Evolutionary conservation across 2,113 vertebrate species (phyloP).

Genomic region (Scopus umbretta): DNA sequence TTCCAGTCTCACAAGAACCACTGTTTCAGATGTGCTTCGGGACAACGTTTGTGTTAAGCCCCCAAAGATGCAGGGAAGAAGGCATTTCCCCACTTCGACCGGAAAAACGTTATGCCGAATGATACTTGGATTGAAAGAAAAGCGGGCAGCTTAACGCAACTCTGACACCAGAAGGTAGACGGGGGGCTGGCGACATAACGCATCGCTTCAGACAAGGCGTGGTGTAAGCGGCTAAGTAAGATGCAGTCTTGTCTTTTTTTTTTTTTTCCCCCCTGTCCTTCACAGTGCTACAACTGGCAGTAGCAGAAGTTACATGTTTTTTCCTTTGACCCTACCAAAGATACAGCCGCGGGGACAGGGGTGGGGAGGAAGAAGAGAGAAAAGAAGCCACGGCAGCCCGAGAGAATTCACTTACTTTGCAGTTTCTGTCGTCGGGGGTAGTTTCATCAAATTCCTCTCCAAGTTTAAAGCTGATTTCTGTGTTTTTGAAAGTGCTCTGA

Average conservation of each 20-base stretch:
- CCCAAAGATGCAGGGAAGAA: neutral
- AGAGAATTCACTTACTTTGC: conserved; percentile 82
- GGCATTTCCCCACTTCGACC: neutral
- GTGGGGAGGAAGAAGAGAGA: too few relatives aligned
- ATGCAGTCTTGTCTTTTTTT: neutral
- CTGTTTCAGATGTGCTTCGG: neutral
- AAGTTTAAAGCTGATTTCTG: conserved; percentile 88
- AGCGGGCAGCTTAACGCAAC: neutral
- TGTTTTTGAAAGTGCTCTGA: conserved; percentile 91
- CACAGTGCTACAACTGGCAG: neutral
- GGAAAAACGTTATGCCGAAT: neutral
- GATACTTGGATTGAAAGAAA: neutral
- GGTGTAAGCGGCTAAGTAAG: rapidly evolving
- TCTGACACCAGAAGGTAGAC: neutral
- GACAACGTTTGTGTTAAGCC: neutral
- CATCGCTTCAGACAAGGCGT: neutral
- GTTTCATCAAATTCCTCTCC: conserved; percentile 92
- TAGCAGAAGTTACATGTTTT: neutral
- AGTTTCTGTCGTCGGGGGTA: conserved; percentile 88
- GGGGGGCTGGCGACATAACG: neutral
- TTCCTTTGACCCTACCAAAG: neutral
- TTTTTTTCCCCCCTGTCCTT: neutral
- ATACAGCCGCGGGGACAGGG: neutral
- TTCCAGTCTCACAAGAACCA: neutral
- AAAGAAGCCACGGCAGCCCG: neutral